Conservation (phyloP, 2,797 vertebrate genomes). For the Labeo calbasu region DNA sequence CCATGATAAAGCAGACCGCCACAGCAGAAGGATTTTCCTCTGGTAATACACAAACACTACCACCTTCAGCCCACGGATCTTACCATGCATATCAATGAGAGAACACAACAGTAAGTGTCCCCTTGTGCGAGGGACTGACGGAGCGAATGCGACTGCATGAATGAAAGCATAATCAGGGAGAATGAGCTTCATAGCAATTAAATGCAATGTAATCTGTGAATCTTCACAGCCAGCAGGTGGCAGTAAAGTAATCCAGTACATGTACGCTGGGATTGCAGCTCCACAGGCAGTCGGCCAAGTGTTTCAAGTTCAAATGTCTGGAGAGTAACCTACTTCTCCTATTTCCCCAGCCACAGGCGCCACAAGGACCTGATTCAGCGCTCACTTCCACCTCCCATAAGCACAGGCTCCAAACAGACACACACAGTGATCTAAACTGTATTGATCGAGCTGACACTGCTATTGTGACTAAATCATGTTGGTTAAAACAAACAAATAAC, state of each 20-base stretch:
- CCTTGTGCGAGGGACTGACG: not conserved
- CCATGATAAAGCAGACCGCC: slow-evolving; percentile 67
- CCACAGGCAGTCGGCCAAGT: slow-evolving; percentile 50
- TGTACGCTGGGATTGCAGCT: slow-evolving; percentile 14
- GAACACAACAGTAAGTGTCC: slow-evolving; percentile 15
- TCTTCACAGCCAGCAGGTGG: slow-evolving; percentile 58
- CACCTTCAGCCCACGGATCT: slow-evolving; percentile 59
- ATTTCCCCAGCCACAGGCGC: slow-evolving; percentile 52
- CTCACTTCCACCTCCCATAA: slow-evolving; percentile 45
- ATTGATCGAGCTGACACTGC: slow-evolving; percentile 33
- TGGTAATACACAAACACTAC: slow-evolving; percentile 61
- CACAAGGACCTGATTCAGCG: slow-evolving; percentile 50
- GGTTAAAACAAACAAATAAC: slow-evolving; percentile 39
- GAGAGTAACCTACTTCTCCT: slow-evolving; percentile 59
- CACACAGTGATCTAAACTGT: slow-evolving; percentile 33
- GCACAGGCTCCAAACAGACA: slow-evolving; percentile 37
- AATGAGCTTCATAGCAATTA: not conserved
- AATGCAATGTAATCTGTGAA: not conserved
- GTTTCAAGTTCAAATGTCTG: slow-evolving; percentile 61
- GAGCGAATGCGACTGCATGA: not conserved
- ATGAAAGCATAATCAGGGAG: not conserved
- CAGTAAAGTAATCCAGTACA: slow-evolving; percentile 60
- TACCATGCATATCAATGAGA: slow-evolving; percentile 57
- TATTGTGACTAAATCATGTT: slow-evolving; percentile 34
- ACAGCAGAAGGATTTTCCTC: slow-evolving; percentile 67